A percentile compares a stretch with the other conserved stretches of the same genome.
Evolutionary conservation across 2,113 vertebrate species (phyloP).

Genomic region (Donacobius atricapilla): DNA sequence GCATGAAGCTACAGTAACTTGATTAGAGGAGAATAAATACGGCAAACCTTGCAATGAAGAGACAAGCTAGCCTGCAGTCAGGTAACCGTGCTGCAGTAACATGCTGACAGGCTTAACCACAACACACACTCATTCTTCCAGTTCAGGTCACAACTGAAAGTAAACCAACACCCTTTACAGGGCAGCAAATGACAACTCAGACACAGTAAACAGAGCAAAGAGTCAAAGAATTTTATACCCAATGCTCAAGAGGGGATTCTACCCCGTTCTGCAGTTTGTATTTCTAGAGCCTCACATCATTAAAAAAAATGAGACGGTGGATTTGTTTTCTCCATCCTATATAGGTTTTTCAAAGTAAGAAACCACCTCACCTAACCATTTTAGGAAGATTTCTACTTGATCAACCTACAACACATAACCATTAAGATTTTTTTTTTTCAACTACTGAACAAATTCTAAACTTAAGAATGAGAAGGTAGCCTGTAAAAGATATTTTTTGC

Average conservation of each 20-base stretch:
- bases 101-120: neutral
- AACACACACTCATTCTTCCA: neutral
- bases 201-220: neutral
- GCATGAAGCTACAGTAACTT: neutral
- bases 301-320: too few species aligned
- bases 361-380: neutral
- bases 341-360: neutral
- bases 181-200: neutral
- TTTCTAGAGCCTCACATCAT: neutral
- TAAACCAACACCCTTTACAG: neutral
- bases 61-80: neutral
- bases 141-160: slow-evolving; percentile 2
- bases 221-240: neutral
- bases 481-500: neutral
- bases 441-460: neutral
- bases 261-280: neutral
- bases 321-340: too few species aligned
- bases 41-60: neutral
- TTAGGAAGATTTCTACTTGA: neutral
- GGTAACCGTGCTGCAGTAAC: neutral
- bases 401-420: neutral
- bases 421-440: neutral
- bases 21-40: neutral
- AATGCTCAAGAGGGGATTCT: neutral
- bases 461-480: neutral